These are phyloP conservation scores for Polyommatus iphigenia DNA, from an alignment of 2,888 invertebrate genomes.

Conservation along the genomic window DNA sequence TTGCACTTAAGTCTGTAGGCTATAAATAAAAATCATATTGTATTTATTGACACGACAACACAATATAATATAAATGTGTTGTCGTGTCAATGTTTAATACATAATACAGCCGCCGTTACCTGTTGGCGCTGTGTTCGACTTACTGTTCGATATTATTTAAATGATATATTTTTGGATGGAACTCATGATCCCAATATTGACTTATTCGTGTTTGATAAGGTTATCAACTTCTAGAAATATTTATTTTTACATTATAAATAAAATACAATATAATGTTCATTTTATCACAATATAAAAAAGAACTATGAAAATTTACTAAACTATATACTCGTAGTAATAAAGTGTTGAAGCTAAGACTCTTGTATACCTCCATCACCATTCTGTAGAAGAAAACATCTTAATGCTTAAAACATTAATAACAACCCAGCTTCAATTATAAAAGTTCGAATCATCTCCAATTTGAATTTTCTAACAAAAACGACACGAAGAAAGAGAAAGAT, in stretches of 20 bases:
- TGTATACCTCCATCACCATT: neutral
- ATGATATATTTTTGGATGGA: conserved; percentile 20
- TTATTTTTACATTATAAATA: neutral
- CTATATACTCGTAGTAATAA: too few species aligned
- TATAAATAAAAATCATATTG: neutral
- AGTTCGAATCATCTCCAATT: too few species aligned
- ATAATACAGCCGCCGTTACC: neutral
- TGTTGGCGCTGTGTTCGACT: conserved; percentile 2
- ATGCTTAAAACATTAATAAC: too few species aligned
- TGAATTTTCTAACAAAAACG: too few species aligned
- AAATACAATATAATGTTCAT: neutral
- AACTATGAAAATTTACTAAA: too few species aligned
- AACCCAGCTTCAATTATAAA: too few species aligned
- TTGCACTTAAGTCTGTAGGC: neutral
- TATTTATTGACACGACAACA: too few species aligned
- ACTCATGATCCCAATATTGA: conserved; percentile 16
- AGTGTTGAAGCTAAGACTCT: too few species aligned
- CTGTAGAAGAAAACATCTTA: too few species aligned
- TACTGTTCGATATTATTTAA: neutral
- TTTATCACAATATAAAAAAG: neutral
- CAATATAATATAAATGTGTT: too few species aligned
- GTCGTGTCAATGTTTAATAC: neutral
- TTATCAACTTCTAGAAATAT: neutral
- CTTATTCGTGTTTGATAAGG: conserved; percentile 8
- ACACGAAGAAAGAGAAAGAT: too few species aligned